phyloP scores from a whole-genome alignment of 2,888 invertebrate genomes.

The Gandaritis pyraliata region DNA sequence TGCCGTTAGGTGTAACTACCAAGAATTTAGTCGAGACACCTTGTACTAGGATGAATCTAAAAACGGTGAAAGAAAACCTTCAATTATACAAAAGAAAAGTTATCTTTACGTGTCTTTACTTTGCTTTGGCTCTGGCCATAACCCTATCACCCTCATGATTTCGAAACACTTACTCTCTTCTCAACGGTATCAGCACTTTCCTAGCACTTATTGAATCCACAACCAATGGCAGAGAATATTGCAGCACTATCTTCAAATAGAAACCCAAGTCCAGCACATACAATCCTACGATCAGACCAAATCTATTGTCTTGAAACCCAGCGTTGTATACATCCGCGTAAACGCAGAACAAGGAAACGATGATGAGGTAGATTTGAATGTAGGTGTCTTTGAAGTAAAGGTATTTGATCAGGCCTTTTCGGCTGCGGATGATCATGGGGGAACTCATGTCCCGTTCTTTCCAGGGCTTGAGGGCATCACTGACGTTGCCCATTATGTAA shows the following conservation, averaged over 20 bases:
- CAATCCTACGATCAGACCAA: slow-evolving; percentile 48
- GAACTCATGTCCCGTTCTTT: slow-evolving; percentile 34
- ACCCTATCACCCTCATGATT: too few species aligned
- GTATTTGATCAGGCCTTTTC: slow-evolving; percentile 45
- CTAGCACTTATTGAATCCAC: slow-evolving; percentile 42
- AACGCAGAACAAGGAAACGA: slow-evolving; percentile 58
- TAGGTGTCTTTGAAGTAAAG: slow-evolving; percentile 52
- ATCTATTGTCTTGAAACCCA: slow-evolving; percentile 63
- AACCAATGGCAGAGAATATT: slow-evolving; percentile 52
- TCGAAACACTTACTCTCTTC: slow-evolving; percentile 49
- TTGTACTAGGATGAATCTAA: too few species aligned
- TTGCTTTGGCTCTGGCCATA: too few species aligned
- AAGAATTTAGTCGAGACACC: too few species aligned
- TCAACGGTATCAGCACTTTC: slow-evolving; percentile 45
- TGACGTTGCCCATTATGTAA: slow-evolving; percentile 53
- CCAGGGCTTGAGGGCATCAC: slow-evolving; percentile 29
- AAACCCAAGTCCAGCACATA: slow-evolving; percentile 65
- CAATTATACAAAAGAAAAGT: too few species aligned
- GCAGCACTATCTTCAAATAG: slow-evolving; percentile 58
- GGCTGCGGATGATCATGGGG: slow-evolving; percentile 29
- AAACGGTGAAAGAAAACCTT: too few species aligned
- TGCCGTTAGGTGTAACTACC: too few species aligned
- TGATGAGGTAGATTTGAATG: slow-evolving; percentile 58
- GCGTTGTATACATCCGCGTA: slow-evolving; percentile 67
- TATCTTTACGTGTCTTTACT: too few species aligned